Evolutionary conservation across 1,140 invertebrate species (phyloP).

Genomic region (Brachionus rubens): DNA sequence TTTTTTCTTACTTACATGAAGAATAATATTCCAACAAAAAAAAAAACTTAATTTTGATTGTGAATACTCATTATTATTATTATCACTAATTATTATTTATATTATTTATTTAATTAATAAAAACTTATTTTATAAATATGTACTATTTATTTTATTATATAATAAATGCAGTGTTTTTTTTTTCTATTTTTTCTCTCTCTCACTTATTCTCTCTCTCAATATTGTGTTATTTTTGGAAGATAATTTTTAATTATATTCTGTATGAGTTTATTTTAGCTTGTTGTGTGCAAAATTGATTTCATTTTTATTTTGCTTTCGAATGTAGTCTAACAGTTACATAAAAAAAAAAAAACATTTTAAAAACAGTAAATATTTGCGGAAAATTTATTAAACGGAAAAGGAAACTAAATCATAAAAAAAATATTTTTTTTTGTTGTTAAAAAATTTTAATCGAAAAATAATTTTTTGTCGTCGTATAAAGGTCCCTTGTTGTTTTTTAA

Average conservation of each 20-base stretch:
- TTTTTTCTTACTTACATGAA: slow-evolving; percentile 5
- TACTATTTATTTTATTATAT: slow-evolving; percentile 33
- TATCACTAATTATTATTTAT: slow-evolving; percentile 39
- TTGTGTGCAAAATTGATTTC: background rate
- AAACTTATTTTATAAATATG: background rate
- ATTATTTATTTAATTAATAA: slow-evolving; percentile 42
- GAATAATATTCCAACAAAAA: slow-evolving; percentile 8
- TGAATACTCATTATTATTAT: slow-evolving; percentile 17
- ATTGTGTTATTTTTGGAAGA: background rate
- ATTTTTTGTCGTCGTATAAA: too few species aligned
- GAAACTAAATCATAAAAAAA: too few species aligned
- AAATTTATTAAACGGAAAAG: too few species aligned
- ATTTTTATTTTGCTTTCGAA: too few species aligned
- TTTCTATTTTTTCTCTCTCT: background rate
- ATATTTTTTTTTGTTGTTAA: too few species aligned
- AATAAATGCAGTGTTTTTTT: background rate
- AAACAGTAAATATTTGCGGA: too few species aligned
- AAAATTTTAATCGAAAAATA: too few species aligned
- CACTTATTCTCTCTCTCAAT: too few species aligned
- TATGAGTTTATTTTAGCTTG: too few species aligned
- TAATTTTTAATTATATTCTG: background rate
- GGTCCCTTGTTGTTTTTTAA: too few species aligned
- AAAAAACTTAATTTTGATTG: slow-evolving; percentile 17
- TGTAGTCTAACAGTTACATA: too few species aligned
- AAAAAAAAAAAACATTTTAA: too few species aligned